Conservation (phyloP, 2,797 vertebrate species). For the Sternarchorhynchus goeldii region DNA sequence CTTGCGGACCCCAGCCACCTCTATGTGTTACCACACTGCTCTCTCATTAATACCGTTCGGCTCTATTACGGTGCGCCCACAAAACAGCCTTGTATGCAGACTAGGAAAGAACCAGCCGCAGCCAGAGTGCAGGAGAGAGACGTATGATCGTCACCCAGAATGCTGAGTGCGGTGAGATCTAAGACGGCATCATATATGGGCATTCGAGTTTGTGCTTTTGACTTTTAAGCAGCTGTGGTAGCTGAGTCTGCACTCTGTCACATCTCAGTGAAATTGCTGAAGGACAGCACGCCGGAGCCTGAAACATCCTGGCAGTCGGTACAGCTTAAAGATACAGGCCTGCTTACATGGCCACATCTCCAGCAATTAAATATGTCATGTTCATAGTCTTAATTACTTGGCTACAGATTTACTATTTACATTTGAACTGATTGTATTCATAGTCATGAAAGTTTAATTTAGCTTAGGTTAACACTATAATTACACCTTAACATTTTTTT, state of each 20-base stretch:
- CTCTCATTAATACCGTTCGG: constrained; percentile 54
- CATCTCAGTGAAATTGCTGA: not conserved
- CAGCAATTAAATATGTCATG: too few species aligned
- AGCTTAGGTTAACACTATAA: too few species aligned
- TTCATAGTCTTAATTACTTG: not conserved
- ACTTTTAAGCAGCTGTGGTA: not conserved
- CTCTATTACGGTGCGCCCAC: constrained; percentile 37
- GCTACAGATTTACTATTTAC: not conserved
- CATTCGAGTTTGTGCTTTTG: constrained; percentile 9
- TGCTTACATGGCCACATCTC: not conserved
- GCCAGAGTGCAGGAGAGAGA: constrained; percentile 4
- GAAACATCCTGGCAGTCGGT: too few species aligned
- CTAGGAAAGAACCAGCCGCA: not conserved
- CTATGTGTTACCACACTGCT: constrained; percentile 54
- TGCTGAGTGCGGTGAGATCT: constrained; percentile 14
- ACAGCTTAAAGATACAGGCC: too few species aligned
- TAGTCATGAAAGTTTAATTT: not conserved
- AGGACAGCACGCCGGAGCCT: not conserved
- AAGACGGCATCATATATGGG: not conserved
- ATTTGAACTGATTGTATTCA: not conserved
- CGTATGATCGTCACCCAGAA: constrained; percentile 23
- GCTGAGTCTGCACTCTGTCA: not conserved
- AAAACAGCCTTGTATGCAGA: constrained; percentile 22
- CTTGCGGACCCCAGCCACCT: constrained; percentile 47
- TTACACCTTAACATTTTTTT: too few species aligned